phyloP scores from a whole-genome alignment of 1,140 invertebrate species.

The Pemphigus obesinymphae region DNA sequence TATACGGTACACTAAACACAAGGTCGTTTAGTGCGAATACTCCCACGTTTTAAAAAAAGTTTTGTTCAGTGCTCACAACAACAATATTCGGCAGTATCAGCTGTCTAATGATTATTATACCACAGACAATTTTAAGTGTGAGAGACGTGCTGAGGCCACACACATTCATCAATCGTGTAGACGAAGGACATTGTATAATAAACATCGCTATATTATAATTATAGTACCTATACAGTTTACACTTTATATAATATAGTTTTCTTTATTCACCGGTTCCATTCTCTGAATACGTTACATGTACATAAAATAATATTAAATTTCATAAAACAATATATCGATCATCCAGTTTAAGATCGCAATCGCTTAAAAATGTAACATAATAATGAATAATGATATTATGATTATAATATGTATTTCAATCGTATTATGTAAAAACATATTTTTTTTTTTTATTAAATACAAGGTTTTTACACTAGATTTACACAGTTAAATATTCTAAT shows the following conservation, averaged over 20 bases:
- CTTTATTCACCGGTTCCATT: not conserved
- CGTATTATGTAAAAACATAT: too few relatives aligned
- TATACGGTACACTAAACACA: slow-evolving; percentile 13
- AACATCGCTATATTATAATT: not conserved
- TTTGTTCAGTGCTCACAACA: not conserved
- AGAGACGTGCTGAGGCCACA: not conserved
- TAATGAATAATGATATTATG: too few relatives aligned
- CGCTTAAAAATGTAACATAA: too few relatives aligned
- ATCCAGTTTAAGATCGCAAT: too few relatives aligned
- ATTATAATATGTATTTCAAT: too few relatives aligned
- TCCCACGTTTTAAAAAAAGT: not conserved
- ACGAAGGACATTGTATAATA: not conserved
- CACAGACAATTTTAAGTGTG: not conserved
- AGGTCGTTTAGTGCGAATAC: not conserved
- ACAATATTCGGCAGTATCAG: not conserved
- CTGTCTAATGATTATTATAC: not conserved
- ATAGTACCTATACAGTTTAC: not conserved
- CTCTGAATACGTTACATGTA: not conserved
- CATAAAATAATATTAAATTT: not conserved
- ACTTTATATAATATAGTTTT: not conserved
- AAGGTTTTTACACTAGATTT: too few relatives aligned
- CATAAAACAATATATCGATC: not conserved
- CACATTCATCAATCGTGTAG: not conserved
- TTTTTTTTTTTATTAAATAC: too few relatives aligned
- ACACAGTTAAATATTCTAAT: too few relatives aligned